Evolutionary conservation across 2,888 invertebrate genomes (phyloP).

Genomic region (Apotomis capreana): DNA sequence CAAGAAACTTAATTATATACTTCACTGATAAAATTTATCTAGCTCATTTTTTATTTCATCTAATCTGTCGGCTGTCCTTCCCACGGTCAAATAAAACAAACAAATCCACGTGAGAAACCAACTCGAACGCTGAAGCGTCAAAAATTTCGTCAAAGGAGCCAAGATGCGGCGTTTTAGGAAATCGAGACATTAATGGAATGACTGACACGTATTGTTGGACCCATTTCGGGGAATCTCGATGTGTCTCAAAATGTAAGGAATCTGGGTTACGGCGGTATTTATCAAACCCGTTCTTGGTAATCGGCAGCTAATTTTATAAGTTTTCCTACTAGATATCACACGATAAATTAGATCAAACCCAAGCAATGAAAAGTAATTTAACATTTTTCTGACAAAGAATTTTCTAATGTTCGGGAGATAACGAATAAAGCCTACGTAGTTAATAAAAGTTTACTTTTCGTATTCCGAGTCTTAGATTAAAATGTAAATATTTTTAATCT

Average conservation of each 20-base stretch:
- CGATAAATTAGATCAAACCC: slow-evolving; percentile 5
- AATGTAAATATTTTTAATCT: slow-evolving; percentile 58
- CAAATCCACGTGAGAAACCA: slow-evolving; percentile 64
- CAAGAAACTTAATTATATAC: slow-evolving; percentile 32
- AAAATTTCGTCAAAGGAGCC: slow-evolving; percentile 71
- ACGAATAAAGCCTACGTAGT: neutral
- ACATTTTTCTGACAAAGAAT: neutral
- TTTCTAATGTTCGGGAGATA: neutral
- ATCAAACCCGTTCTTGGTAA: slow-evolving; percentile 58
- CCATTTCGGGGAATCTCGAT: slow-evolving; percentile 67
- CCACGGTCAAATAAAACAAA: slow-evolving; percentile 60
- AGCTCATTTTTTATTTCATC: slow-evolving; percentile 16
- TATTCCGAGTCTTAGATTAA: slow-evolving; percentile 49
- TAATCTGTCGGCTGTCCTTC: slow-evolving; percentile 51
- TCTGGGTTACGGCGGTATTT: slow-evolving; percentile 50
- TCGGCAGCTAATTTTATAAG: slow-evolving; percentile 50
- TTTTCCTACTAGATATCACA: slow-evolving; percentile 4
- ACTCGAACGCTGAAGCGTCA: slow-evolving; percentile 68
- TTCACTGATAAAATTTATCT: slow-evolving; percentile 16
- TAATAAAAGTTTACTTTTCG: neutral
- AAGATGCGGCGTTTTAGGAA: slow-evolving; percentile 73
- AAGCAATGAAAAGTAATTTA: neutral
- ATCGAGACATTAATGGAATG: slow-evolving; percentile 77
- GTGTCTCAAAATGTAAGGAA: slow-evolving; percentile 66
- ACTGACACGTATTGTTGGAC: slow-evolving; percentile 75